Evolutionary conservation across 1,140 invertebrate species (phyloP).

Genomic region (Brachionus rubens): DNA sequence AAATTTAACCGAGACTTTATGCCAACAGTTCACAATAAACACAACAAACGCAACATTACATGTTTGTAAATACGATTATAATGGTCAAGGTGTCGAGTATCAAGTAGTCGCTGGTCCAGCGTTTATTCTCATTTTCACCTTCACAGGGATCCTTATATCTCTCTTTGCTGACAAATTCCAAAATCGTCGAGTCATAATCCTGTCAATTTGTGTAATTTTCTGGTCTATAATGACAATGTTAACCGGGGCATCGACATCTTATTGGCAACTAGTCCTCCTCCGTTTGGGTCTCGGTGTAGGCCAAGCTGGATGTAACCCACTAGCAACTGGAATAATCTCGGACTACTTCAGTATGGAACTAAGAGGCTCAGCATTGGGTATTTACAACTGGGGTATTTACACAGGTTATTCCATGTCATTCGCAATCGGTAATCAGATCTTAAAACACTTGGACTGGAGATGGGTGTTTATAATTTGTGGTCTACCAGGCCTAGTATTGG

Average conservation of each 20-base stretch:
- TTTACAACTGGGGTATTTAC: slow-evolving; percentile 94
- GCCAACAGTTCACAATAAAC: slow-evolving; percentile 52
- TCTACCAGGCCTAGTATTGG: slow-evolving; percentile 73
- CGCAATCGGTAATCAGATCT: slow-evolving; percentile 75
- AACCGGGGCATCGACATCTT: slow-evolving; percentile 76
- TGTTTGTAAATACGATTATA: slow-evolving; percentile 86
- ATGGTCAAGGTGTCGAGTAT: slow-evolving; percentile 83
- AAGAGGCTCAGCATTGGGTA: slow-evolving; percentile 79
- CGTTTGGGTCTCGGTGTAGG: slow-evolving; percentile 79
- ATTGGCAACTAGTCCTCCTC: slow-evolving; percentile 82
- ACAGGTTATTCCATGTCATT: slow-evolving; percentile 87
- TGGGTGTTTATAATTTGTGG: slow-evolving; percentile 79
- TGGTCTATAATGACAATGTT: slow-evolving; percentile 77
- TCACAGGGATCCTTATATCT: slow-evolving; percentile 79
- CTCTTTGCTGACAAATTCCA: slow-evolving; percentile 67
- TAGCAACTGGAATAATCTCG: slow-evolving; percentile 78
- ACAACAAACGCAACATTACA: slow-evolving; percentile 61
- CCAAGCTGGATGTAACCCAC: slow-evolving; percentile 82
- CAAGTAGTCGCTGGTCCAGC: slow-evolving; percentile 80
- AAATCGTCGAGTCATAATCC: slow-evolving; percentile 66
- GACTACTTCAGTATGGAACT: slow-evolving; percentile 67
- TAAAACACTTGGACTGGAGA: slow-evolving; percentile 68
- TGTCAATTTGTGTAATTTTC: slow-evolving; percentile 72
- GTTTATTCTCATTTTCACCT: slow-evolving; percentile 83
- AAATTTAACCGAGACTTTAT: slow-evolving; percentile 48